These are phyloP conservation scores for Leguminivora glycinivorella DNA, from an alignment of 1,140 invertebrate species.

Conservation along the genomic window DNA sequence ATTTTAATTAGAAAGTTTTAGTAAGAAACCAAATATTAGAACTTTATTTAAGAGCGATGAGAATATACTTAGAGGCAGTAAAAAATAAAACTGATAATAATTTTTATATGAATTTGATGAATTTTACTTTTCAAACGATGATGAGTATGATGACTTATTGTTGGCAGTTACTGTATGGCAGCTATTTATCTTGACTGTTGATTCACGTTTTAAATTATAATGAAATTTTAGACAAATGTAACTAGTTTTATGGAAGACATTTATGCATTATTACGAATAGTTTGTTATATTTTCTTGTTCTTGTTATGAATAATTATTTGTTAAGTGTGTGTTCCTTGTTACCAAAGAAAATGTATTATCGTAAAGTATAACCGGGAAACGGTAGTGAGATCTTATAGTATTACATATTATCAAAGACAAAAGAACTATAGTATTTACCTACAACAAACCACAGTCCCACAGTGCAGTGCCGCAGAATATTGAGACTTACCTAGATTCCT, in stretches of 20 bases:
- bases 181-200: constrained; percentile 30
- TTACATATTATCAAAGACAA: background rate
- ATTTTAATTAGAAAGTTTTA: background rate
- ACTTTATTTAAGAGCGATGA: too few relatives aligned
- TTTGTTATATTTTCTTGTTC: constrained; percentile 75
- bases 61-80: too few relatives aligned
- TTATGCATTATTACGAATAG: constrained; percentile 47
- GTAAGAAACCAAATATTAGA: background rate
- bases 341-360: constrained; percentile 70
- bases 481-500: too few relatives aligned
- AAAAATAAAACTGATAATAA: too few relatives aligned
- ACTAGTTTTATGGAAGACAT: constrained; percentile 34
- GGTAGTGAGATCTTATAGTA: background rate
- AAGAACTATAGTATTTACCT: background rate
- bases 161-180: background rate
- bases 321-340: constrained; percentile 76
- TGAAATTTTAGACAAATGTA: constrained; percentile 25
- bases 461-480: too few relatives aligned
- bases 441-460: too few relatives aligned
- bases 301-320: constrained; percentile 69
- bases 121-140: too few relatives aligned
- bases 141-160: background rate
- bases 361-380: constrained; percentile 8
- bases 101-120: too few relatives aligned
- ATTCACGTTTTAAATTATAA: constrained; percentile 1